These are phyloP conservation scores for Cisticola juncidis DNA, from an alignment of 2,113 vertebrate genomes.

Conservation along the genomic window DNA sequence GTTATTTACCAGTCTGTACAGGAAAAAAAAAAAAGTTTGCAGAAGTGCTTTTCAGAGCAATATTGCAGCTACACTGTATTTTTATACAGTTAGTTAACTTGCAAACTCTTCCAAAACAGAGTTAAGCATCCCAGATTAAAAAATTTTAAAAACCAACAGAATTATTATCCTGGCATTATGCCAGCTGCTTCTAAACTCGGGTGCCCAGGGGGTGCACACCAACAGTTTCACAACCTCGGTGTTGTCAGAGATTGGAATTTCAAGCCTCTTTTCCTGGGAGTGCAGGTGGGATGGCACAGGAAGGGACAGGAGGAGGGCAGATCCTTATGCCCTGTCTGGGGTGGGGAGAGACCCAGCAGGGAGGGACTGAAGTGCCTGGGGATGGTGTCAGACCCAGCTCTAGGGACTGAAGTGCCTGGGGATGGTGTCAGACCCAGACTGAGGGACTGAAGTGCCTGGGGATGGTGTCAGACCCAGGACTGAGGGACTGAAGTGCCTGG, in stretches of 20 bases:
- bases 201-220: background rate
- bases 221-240: background rate
- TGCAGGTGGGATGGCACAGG: background rate
- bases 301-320: background rate
- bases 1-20: slow-evolving; percentile 71
- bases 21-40: slow-evolving; percentile 63
- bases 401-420: background rate
- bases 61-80: slow-evolving; percentile 52
- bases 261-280: background rate
- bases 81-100: slow-evolving; percentile 56
- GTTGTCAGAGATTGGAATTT: background rate
- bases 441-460: too few species aligned
- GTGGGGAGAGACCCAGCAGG: background rate
- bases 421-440: too few species aligned
- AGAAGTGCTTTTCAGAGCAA: slow-evolving; percentile 65
- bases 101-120: slow-evolving; percentile 49
- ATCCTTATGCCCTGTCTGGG: background rate
- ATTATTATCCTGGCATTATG: background rate
- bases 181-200: background rate
- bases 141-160: background rate
- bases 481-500: too few species aligned
- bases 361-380: too few species aligned
- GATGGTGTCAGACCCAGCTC: too few species aligned
- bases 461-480: too few species aligned
- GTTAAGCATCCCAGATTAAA: slow-evolving; percentile 1